These are phyloP conservation scores for Pomacea canaliculata DNA, from an alignment of 2,888 invertebrate genomes.

Conservation along the genomic window DNA sequence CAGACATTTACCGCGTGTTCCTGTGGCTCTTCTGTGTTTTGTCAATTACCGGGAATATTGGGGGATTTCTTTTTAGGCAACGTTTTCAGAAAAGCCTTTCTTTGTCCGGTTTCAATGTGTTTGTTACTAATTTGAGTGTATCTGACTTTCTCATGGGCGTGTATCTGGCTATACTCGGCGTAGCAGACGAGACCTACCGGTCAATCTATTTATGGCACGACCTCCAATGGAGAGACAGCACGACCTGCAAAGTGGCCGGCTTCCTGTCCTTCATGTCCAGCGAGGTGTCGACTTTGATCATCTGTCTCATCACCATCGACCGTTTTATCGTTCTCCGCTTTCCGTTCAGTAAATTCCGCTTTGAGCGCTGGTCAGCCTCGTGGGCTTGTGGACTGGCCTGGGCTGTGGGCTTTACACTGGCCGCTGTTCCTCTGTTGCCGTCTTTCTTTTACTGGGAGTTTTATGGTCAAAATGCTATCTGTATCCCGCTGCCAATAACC, in stretches of 20 bases:
- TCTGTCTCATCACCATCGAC: constrained; percentile 77
- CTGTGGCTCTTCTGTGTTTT: constrained; percentile 23
- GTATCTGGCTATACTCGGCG: constrained; percentile 43
- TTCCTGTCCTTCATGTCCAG: constrained; percentile 69
- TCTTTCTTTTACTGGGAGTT: constrained; percentile 48
- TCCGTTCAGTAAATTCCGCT: constrained; percentile 62
- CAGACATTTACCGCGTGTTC: constrained; percentile 10
- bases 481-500: constrained; percentile 48
- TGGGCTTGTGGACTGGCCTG: constrained; percentile 46
- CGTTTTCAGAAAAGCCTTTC: constrained; percentile 14
- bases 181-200: constrained; percentile 42
- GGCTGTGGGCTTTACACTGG: constrained; percentile 50
- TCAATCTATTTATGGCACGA: constrained; percentile 45
- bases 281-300: constrained; percentile 76
- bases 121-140: background rate
- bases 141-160: constrained; percentile 40
- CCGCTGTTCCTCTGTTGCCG: constrained; percentile 57
- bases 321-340: constrained; percentile 76
- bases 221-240: constrained; percentile 42
- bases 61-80: constrained; percentile 23
- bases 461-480: constrained; percentile 56
- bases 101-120: background rate
- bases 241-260: constrained; percentile 44
- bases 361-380: constrained; percentile 46
- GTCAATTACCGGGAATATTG: constrained; percentile 21